Base-by-base conservation (phyloP, 2,113 vertebrate genomes). In the Varanus salvator region DNA sequence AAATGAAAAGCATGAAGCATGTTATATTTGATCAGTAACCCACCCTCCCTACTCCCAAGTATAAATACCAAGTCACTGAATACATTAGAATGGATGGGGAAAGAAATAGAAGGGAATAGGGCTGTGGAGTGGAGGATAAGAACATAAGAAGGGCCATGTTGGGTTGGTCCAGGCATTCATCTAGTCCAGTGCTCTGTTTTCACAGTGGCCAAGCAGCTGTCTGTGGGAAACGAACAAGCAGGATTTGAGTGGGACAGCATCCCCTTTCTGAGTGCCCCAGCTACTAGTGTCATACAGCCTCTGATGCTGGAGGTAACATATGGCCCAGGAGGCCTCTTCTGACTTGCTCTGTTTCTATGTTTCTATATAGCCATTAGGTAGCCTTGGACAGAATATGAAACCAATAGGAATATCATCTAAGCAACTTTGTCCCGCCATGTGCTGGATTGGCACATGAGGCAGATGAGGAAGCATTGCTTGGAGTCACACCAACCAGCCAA, bases 1-100 rank as follows among this genome's bases (percentile, higher is more conserved):
- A 93, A 94, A 66, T 80, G 31, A 68, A 44, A 84, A 27, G 23
- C 93, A 94, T 92, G 90, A 91, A 91, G 82, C 0, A 0, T 85
- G 93, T 84, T 50, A 92, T 44, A 91, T 88, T 71, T 34, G 48
- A 84, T 69, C 1, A 25, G 57, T n/a, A 78, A 83, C 44, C 21
- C 2, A 23, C 15, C 44, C 44, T 15, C 8, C 50, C 52, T 44
- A 3, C 38, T 44, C 48, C 9, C 29, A 72, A 71, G 25, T 71
- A 29, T 69, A 11, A 71, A 38, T 69, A 38, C 31, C 50, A 23
- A 77, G 66, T 78, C 77, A 29, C 8, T 85, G 48, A 77, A 85
- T 52, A 29, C 9, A 50, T 50, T n/a, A 12, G 27, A 75, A 89
- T 83, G 15, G 38, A 64, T 34, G 50, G 57, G 17, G 48, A 74